A percentile compares a stretch with the other conserved stretches of the same genome.
Evolutionary conservation across 2,888 invertebrate species (phyloP).

Genomic region (Yponomeuta evonymella): DNA sequence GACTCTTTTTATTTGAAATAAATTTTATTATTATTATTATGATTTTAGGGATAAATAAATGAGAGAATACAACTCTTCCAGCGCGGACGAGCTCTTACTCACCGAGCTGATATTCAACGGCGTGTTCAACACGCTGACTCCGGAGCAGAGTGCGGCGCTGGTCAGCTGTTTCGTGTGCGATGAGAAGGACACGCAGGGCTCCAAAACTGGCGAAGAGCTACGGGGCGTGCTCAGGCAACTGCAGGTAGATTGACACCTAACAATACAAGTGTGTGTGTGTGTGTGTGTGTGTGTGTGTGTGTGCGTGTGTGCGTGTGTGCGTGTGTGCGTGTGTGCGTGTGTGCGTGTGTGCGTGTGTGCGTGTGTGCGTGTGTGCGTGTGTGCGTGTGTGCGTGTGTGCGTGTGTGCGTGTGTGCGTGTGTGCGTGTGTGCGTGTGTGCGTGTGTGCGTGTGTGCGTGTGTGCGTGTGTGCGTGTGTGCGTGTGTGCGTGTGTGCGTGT

Average conservation of each 20-base stretch:
- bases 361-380: too few species aligned
- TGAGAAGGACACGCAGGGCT: slow-evolving; percentile 89
- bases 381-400: too few species aligned
- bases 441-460: too few species aligned
- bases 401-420: not conserved
- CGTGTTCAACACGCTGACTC: slow-evolving; percentile 89
- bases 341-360: too few species aligned
- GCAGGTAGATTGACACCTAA: slow-evolving; percentile 76
- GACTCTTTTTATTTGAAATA: too few species aligned
- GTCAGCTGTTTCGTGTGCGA: slow-evolving; percentile 95
- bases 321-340: too few species aligned
- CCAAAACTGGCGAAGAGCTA: slow-evolving; percentile 87
- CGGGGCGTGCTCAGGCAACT: slow-evolving; percentile 92
- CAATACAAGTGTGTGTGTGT: slow-evolving; percentile 4
- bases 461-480: too few species aligned
- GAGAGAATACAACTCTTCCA: slow-evolving; percentile 37
- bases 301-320: not conserved
- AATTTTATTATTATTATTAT: too few species aligned
- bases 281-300: not conserved
- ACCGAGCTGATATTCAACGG: slow-evolving; percentile 99
- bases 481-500: too few species aligned
- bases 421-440: too few species aligned
- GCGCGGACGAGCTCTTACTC: slow-evolving; percentile 95
- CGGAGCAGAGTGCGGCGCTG: slow-evolving; percentile 89
- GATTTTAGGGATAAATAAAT: not conserved